phyloP scores from a whole-genome alignment of 2,888 invertebrate genomes.

The Torymus aiolomorphi region DNA sequence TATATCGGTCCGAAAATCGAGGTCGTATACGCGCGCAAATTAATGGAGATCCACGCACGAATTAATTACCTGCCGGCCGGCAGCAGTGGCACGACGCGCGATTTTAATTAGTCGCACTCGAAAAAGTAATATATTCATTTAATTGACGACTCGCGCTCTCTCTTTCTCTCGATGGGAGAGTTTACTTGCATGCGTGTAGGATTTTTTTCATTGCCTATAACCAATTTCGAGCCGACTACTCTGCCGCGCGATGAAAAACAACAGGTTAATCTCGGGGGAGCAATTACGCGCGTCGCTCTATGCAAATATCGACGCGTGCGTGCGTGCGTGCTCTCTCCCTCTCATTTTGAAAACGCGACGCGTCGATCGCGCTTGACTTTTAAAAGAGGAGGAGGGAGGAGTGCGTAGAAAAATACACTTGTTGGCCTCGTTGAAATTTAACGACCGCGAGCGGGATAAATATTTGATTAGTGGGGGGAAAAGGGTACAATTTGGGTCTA shows the following conservation, averaged over 20 bases:
- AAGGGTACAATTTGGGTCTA: too few relatives aligned
- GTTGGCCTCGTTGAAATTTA: too few relatives aligned
- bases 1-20: too few relatives aligned
- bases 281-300: constrained; percentile 33
- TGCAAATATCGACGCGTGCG: constrained; percentile 36
- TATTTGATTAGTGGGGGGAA: too few relatives aligned
- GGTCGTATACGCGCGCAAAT: too few relatives aligned
- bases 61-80: constrained; percentile 20
- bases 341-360: constrained; percentile 26
- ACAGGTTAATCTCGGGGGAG: constrained; percentile 28
- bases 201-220: constrained; percentile 29
- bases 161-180: background rate
- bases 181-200: constrained; percentile 12
- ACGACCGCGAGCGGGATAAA: too few relatives aligned
- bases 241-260: constrained; percentile 38
- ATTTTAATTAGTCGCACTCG: constrained; percentile 41
- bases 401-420: too few relatives aligned
- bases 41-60: background rate
- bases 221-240: background rate
- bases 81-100: background rate
- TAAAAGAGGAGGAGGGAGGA: background rate
- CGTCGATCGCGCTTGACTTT: constrained; percentile 9
- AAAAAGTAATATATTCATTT: constrained; percentile 42
- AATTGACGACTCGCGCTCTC: background rate
- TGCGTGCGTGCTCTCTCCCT: background rate